Base-by-base conservation (phyloP, 2,113 vertebrate species). In the Oceanites oceanicus region DNA sequence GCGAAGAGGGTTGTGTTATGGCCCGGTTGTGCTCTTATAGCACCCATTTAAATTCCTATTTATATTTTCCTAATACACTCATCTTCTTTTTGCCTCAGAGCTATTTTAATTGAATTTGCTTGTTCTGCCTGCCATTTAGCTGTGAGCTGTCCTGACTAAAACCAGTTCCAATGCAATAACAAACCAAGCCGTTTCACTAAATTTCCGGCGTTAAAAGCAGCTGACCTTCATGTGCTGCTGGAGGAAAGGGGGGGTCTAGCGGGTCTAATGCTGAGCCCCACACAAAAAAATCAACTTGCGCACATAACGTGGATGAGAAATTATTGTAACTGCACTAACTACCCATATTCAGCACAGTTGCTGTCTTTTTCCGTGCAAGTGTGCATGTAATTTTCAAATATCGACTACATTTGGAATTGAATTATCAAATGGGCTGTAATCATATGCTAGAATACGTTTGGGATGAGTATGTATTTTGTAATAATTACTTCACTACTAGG, bases 61-160 rank as follows among this genome's bases (percentile, higher is more conserved):
- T 94, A 50, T 88, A 55, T 88, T 92, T 95, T 86, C 59, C 65
- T 93, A 83, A 90, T 88, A 58, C 50, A n/a, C 53, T 92, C 59
- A 0, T 90, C 90, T 94, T 70, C 62, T 82, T 79, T 96, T 87
- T 97, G 92, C 90, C 92, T 86, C 56, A 47, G 63, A 95, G 90
- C 90, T 94, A 40, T 86, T 96, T 93, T 96, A 94, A 94, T 96
- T 88, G 75, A 91, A 86, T 96, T 95, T 95, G 23, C 72, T 65
- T 56, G 74, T 45, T 78, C 94, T 94, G 93, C 71, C 85, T 96
- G 88, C 87, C 74, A 45, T 94, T 89, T 89, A 88, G 74, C 90
- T 91, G 82, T 0, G 2, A 95, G 95, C 96, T 93, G 77, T 66
- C 20, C 92, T 61, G 90, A 53, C 74, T 96, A 30, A 90, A 94